Evolutionary conservation across 2,888 invertebrate species (phyloP), one percentile per base, ranked within the genome.

Genomic region (Apoda limacodes): DNA sequence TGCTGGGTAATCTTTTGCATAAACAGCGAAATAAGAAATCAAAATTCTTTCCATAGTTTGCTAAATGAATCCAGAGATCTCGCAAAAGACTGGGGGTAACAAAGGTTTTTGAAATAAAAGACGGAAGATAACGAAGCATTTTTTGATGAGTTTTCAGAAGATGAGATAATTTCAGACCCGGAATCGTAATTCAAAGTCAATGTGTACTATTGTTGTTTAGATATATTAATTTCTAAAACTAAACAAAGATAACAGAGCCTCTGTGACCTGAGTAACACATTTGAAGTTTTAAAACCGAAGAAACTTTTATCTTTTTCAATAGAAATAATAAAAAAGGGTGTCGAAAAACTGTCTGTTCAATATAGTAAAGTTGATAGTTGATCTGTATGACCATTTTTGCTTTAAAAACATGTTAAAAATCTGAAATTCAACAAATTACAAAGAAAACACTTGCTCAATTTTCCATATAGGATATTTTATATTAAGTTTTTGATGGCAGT

Each of bases 251-350:
- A 35, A 35, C 40, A 37, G 40, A 39, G 36, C 36, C 30, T 30
- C 25, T 30, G 30, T 21, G 10, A 37, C 34, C 34, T 37, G 28
- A 37, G 34, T 39, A 39, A 25, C 33, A 32, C 33, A 22, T 35
- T 39, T 33, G 35, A 35, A 35, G 19, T 31, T 30, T 22, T 30
- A 35, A 23, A 35, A 31, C 35, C 38, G 38, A 34, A 48, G 46
- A 48, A 49, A 45, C 43, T 47, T 39, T 38, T 47, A 25, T 50
- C 48, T 36, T 50, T 38, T 46, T 50, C 45, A 46, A 45, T 32
- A 35, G 44, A 49, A 46, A 37, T 34, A 30, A 36, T 40, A 34
- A 25, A 25, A 34, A 36, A 32, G 19, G 32, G 28, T 36, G 28
- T 32, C 33, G 24, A 30, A 32, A 33, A 37, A 37, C 33, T 40